phyloP scores from a whole-genome alignment of 2,113 vertebrate genomes.

The Ceyx cyanopectus region DNA sequence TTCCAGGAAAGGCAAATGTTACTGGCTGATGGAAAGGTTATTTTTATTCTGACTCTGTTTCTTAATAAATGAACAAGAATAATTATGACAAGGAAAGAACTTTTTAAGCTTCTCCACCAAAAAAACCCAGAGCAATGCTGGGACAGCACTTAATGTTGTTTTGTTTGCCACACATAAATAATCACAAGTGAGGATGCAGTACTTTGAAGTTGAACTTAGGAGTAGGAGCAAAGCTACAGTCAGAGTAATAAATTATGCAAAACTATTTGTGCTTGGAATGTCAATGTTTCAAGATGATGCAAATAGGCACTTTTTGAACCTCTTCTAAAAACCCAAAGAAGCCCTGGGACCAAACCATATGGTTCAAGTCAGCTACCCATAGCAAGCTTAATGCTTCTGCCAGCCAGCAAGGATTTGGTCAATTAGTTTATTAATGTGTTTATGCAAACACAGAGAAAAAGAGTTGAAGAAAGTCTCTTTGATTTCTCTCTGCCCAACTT shows the following conservation, averaged over 20 bases:
- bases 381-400: slow-evolving; percentile 47
- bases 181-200: not conserved
- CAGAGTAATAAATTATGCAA: slow-evolving; percentile 72
- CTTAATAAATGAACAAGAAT: not conserved
- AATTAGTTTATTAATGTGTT: slow-evolving; percentile 66
- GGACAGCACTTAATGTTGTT: not conserved
- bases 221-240: slow-evolving; percentile 62
- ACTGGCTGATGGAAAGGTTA: not conserved
- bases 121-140: not conserved
- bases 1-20: not conserved
- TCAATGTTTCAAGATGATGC: slow-evolving; percentile 61
- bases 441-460: slow-evolving; percentile 44
- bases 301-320: slow-evolving; percentile 62
- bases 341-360: slow-evolving; percentile 70
- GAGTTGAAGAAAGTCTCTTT: slow-evolving; percentile 1
- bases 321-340: slow-evolving; percentile 43
- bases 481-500: not conserved
- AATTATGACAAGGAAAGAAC: not conserved
- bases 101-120: not conserved
- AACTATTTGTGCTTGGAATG: slow-evolving; percentile 69
- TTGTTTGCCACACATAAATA: slow-evolving; percentile 34
- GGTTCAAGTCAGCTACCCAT: slow-evolving; percentile 46
- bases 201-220: slow-evolving; percentile 43
- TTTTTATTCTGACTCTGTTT: not conserved
- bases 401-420: slow-evolving; percentile 60